Percentiles rank a stretch among this genome's conserved stretches.
Evolutionary conservation across 2,888 invertebrate species (phyloP).

Genomic region (Oscheius myriophilus): DNA sequence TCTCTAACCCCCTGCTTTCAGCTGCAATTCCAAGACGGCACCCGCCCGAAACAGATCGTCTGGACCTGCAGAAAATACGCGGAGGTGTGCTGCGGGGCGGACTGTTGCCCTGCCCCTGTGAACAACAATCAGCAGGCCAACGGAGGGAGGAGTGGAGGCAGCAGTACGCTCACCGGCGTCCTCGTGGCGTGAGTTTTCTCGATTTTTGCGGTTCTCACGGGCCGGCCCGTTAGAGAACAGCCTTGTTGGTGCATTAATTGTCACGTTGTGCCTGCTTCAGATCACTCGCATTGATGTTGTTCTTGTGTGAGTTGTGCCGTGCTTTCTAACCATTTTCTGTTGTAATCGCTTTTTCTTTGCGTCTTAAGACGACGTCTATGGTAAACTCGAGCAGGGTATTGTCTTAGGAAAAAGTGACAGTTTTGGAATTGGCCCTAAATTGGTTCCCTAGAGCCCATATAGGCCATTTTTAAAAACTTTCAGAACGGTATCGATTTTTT

Average conservation of each 20-base stretch:
- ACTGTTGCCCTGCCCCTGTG: slow-evolving; percentile 62
- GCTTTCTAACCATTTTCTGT: background rate
- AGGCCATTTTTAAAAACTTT: too few relatives aligned
- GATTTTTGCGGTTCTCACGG: too few relatives aligned
- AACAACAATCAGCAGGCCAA: background rate
- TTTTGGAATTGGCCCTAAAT: too few relatives aligned
- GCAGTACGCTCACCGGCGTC: background rate
- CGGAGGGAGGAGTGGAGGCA: background rate
- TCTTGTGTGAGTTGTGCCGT: background rate
- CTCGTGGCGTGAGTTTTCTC: slow-evolving; percentile 21
- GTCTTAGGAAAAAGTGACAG: too few relatives aligned
- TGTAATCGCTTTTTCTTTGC: background rate
- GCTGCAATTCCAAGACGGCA: slow-evolving; percentile 64
- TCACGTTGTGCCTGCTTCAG: slow-evolving; percentile 1
- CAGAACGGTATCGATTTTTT: too few relatives aligned
- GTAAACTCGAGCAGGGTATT: too few relatives aligned
- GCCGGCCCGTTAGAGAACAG: too few relatives aligned
- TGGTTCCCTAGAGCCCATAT: too few relatives aligned
- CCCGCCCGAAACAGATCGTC: slow-evolving; percentile 61
- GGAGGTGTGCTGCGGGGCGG: slow-evolving; percentile 59
- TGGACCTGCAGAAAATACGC: slow-evolving; percentile 57
- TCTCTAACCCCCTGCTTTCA: slow-evolving; percentile 38
- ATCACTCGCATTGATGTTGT: background rate
- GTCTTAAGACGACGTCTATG: too few relatives aligned
- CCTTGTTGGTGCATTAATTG: background rate